phyloP scores from a whole-genome alignment of 35 echinoderm and acorn worm species.

The Ptychodera flava region DNA sequence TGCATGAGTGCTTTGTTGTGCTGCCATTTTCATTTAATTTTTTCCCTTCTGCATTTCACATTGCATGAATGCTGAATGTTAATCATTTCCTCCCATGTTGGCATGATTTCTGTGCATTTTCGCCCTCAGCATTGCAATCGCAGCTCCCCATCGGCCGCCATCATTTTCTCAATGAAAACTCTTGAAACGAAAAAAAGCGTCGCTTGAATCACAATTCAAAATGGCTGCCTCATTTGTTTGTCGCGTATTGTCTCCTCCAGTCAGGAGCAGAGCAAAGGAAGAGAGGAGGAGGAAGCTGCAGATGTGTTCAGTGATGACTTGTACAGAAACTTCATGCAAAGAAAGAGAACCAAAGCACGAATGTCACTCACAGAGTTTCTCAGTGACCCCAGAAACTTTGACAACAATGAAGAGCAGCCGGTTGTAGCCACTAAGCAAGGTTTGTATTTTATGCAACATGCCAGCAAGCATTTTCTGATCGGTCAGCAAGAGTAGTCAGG shows the following conservation, averaged over 20 bases:
- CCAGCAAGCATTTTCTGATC: no score
- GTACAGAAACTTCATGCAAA: neutral
- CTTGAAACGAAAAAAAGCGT: no score
- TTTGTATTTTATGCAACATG: constrained; percentile 1
- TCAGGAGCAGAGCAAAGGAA: neutral
- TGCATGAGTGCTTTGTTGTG: neutral
- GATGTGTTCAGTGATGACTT: neutral
- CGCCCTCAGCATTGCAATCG: no score
- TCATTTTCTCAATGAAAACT: no score
- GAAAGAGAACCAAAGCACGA: constrained; percentile 28
- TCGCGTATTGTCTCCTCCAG: no score
- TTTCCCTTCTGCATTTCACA: neutral
- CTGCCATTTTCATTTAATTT: neutral
- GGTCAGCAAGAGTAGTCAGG: no score
- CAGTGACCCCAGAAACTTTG: constrained; percentile 72
- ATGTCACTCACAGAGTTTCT: constrained; percentile 92
- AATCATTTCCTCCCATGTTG: neutral
- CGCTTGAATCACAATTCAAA: neutral
- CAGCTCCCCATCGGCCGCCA: no score
- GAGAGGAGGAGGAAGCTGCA: neutral
- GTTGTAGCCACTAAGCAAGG: neutral
- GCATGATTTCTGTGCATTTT: neutral
- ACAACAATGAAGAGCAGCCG: neutral
- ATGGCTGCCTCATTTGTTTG: neutral
- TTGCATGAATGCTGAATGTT: neutral